phyloP scores from a whole-genome alignment of 1,140 invertebrate genomes.

The Leptinotarsa undecemlineata region DNA sequence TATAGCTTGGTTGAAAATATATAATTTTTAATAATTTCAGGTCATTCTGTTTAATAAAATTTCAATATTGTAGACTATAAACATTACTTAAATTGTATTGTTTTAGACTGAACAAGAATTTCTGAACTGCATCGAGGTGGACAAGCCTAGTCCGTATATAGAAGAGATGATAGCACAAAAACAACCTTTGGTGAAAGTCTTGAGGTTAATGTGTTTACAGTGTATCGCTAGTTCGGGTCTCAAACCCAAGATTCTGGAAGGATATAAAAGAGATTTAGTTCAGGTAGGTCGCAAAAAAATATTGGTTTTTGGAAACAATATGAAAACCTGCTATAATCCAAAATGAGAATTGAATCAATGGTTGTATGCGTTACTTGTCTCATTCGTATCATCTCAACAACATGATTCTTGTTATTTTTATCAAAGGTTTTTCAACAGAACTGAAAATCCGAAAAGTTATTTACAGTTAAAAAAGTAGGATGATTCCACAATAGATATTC shows the following conservation, averaged over 20 bases:
- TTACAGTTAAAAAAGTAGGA: too few species aligned
- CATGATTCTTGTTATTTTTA: too few species aligned
- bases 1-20: neutral
- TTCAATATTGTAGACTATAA: too few species aligned
- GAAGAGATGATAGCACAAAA: constrained; percentile 89
- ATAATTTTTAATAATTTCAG: neutral
- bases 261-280: constrained; percentile 90
- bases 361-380: too few species aligned
- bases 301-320: too few species aligned
- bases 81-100: too few species aligned
- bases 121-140: constrained; percentile 87
- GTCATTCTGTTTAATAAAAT: neutral
- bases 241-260: constrained; percentile 86
- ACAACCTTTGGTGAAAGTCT: constrained; percentile 78
- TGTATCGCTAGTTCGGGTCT: constrained; percentile 86
- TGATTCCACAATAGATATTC: too few species aligned
- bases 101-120: constrained; percentile 82
- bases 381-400: too few species aligned
- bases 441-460: too few species aligned
- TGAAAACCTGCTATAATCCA: too few species aligned
- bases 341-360: too few species aligned
- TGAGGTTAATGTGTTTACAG: constrained; percentile 88
- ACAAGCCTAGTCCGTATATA: constrained; percentile 85
- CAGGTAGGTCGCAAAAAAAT: constrained; percentile 55
- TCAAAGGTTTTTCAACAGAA: too few species aligned